Evolutionary conservation across 2,113 vertebrate species (phyloP).

Genomic region (Semnornis frantzii): DNA sequence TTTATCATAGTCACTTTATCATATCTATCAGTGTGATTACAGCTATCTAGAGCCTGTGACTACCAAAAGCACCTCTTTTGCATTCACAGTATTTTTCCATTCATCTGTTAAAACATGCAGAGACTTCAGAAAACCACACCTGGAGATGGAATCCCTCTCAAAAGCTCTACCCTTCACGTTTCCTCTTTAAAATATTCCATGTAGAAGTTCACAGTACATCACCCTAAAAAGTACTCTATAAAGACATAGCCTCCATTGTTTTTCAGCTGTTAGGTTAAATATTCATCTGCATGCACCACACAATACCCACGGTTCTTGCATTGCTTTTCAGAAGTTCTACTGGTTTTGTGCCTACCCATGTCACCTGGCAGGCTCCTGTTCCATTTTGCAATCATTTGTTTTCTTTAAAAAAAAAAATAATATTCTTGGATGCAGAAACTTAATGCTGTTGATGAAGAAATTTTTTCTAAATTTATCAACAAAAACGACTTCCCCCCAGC

Average conservation of each 20-base stretch:
- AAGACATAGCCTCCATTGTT: not conserved
- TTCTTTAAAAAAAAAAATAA: not conserved
- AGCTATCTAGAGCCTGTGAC: not conserved
- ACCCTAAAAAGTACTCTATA: not conserved
- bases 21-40: not conserved
- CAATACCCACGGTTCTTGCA: not conserved
- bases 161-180: not conserved
- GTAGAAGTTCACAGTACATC: not conserved
- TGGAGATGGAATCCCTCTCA: constrained; percentile 34
- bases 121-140: constrained; percentile 50
- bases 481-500: not conserved
- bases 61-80: not conserved
- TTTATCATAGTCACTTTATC: no score
- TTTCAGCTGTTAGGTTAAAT: not conserved
- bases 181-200: not conserved
- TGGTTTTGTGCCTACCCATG: not conserved
- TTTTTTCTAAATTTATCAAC: not conserved
- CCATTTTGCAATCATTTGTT: not conserved
- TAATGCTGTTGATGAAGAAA: not conserved
- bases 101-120: constrained; percentile 23
- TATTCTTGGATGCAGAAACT: not conserved
- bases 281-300: not conserved
- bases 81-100: not conserved
- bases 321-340: not conserved
- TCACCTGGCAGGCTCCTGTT: not conserved